These are phyloP conservation scores for Scatophagus argus DNA, from an alignment of 2,113 vertebrate genomes.

Conservation along the genomic window DNA sequence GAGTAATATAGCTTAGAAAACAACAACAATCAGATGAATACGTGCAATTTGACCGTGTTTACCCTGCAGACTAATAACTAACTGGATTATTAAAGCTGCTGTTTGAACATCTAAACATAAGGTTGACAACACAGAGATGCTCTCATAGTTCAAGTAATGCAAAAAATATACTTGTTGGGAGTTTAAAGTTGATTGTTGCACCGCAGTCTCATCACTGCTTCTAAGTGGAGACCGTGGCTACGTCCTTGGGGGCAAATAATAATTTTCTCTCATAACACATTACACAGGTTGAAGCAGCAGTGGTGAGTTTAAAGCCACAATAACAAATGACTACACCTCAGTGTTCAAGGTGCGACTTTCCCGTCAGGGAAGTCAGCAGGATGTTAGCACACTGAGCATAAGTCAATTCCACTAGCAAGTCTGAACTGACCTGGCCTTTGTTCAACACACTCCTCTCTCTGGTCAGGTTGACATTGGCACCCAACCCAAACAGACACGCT, in stretches of 20 bases:
- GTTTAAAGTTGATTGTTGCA: conserved; percentile 39
- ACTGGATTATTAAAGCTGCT: not conserved
- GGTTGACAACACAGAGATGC: not conserved
- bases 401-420: conserved; percentile 7
- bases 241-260: conserved; percentile 47
- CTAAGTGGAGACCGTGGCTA: conserved; percentile 27
- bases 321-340: conserved; percentile 59
- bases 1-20: not conserved
- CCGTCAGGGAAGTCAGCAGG: conserved; percentile 31
- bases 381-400: not conserved
- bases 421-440: conserved; percentile 43
- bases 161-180: conserved; percentile 50
- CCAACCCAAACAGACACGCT: conserved; percentile 55
- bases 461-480: conserved; percentile 69
- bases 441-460: conserved; percentile 6
- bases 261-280: conserved; percentile 60
- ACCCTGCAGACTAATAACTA: conserved; percentile 21
- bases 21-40: conserved; percentile 3
- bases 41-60: conserved; percentile 19
- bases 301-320: conserved; percentile 51
- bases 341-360: conserved; percentile 49
- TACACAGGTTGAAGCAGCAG: conserved; percentile 27
- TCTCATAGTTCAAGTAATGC: not conserved
- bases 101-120: conserved; percentile 28
- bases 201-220: conserved; percentile 10